These are phyloP conservation scores for Psilopogon haemacephalus DNA, from an alignment of 2,113 vertebrate genomes.

Conservation along the genomic window DNA sequence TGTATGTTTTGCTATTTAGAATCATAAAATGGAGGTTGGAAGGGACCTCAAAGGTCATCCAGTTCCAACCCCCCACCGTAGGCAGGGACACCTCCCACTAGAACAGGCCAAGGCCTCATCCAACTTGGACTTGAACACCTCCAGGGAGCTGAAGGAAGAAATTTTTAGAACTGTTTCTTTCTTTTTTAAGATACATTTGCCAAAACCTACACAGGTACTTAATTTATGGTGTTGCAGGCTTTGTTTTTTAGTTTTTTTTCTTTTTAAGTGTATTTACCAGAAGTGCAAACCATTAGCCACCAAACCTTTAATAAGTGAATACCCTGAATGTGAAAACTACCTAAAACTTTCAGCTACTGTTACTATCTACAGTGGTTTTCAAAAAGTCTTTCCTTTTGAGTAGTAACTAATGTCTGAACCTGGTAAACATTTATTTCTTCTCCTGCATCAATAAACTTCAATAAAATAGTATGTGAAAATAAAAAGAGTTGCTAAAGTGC, in stretches of 20 bases:
- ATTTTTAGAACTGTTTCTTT: not conserved
- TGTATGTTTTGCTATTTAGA: not conserved
- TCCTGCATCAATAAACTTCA: not conserved
- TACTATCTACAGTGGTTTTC: not conserved
- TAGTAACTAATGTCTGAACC: not conserved
- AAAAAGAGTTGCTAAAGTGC: no score
- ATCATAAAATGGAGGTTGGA: no score
- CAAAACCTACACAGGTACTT: not conserved
- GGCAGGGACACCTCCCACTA: no score
- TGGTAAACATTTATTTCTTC: not conserved
- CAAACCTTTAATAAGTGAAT: not conserved
- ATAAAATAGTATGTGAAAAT: not conserved
- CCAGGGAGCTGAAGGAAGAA: not conserved
- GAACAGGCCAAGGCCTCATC: no score
- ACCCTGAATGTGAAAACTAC: not conserved
- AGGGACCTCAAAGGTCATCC: no score
- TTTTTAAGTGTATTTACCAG: not conserved
- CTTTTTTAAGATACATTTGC: not conserved
- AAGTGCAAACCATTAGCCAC: not conserved
- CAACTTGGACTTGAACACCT: no score
- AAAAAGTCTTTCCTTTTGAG: not conserved
- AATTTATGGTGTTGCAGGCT: not conserved
- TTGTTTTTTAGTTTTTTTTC: not conserved
- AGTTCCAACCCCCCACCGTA: no score
- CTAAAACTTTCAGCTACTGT: not conserved